These are phyloP conservation scores for Hirtodrosophila duncani DNA, from an alignment of 2,888 invertebrate species.

Conservation along the genomic window DNA sequence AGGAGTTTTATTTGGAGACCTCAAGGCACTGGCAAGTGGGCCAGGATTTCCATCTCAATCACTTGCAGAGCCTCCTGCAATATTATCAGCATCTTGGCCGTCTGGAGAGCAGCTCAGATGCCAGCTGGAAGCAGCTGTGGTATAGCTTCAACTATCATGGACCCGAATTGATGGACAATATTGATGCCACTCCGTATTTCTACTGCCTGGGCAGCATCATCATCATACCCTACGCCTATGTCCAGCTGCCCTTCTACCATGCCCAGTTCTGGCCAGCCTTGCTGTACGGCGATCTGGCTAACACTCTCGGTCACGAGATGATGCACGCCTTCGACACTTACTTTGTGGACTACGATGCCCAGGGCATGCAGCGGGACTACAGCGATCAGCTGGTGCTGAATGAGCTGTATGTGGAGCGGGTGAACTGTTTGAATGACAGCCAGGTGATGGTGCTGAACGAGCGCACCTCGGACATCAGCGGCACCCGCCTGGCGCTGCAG, in stretches of 20 bases:
- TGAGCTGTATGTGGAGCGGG: conserved; percentile 31
- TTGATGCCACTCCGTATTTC: conserved; percentile 70
- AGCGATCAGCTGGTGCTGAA: conserved; percentile 43
- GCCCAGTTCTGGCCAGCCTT: conserved; percentile 66
- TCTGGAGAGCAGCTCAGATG: conserved; percentile 33
- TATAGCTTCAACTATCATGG: conserved; percentile 63
- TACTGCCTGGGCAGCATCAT: conserved; percentile 59
- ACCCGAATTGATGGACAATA: conserved; percentile 59
- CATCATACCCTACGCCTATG: conserved; percentile 65
- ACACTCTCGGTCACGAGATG: conserved; percentile 71
- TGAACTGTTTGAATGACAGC: conserved; percentile 52
- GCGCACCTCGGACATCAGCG: conserved; percentile 69
- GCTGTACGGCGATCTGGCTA: conserved; percentile 69
- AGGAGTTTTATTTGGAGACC: conserved; percentile 48
- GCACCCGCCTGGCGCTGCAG: conserved; percentile 64
- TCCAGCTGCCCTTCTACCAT: conserved; percentile 64
- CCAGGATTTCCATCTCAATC: conserved; percentile 61
- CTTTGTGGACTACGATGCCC: conserved; percentile 61
- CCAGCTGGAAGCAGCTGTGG: conserved; percentile 29
- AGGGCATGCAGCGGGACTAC: conserved; percentile 51
- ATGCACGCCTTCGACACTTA: conserved; percentile 66
- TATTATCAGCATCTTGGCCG: conserved; percentile 40
- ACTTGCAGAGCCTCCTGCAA: conserved; percentile 56
- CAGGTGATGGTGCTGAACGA: conserved; percentile 48
- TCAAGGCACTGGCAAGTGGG: conserved; percentile 42